Evolutionary conservation across 1,140 invertebrate genomes (phyloP), one percentile per base, ranked within the genome.

Genomic region (Drosophila nasuta): DNA sequence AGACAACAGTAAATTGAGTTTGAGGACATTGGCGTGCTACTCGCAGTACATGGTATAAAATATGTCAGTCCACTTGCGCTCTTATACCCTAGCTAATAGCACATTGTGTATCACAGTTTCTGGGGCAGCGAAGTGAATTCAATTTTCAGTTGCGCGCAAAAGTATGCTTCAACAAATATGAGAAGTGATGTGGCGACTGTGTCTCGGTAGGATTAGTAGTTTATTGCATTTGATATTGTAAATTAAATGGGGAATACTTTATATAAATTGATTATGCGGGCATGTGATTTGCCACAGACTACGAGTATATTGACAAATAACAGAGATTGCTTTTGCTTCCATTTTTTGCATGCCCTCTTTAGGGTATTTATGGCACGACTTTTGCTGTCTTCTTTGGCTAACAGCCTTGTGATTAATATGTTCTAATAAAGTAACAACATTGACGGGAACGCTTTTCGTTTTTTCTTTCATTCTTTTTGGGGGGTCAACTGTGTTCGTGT

Each of bases 341-440:
- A 6, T 38, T 38, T 38, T 41, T 41, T 41, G 38, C 43, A 46
- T 11, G 6, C 20, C 5, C 15, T 25, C 45, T 48, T n/a, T 30
- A 70, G 72, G 51, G 67, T 69, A 70, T 75, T 70, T 41, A 28
- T 15, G 25, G 11, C 17, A 57, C 58, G 51, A 56, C 25, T 56
- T 57, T 41, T 15, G 51, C 43, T 35, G 33, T 33, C 43, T 38
- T 51, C 33, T 20, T 15, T 28, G 3, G 25, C 33, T 54, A 59
- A 75, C 45, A 52, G 68, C 17, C n/a, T 10, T 54, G 56, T 75
- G 73, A 75, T 75, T 75, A 75, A 75, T 75, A 75, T 59, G 45
- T 65, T 75, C 54, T 59, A 75, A 75, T 75, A 71, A 75, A 75
- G 73, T 52, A 56, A 52, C 28, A 46, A 17, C 54, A 65, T 64